These are phyloP conservation scores for Adrianichthys oophorus DNA, from an alignment of 2,797 vertebrate genomes.

Conservation along the genomic window DNA sequence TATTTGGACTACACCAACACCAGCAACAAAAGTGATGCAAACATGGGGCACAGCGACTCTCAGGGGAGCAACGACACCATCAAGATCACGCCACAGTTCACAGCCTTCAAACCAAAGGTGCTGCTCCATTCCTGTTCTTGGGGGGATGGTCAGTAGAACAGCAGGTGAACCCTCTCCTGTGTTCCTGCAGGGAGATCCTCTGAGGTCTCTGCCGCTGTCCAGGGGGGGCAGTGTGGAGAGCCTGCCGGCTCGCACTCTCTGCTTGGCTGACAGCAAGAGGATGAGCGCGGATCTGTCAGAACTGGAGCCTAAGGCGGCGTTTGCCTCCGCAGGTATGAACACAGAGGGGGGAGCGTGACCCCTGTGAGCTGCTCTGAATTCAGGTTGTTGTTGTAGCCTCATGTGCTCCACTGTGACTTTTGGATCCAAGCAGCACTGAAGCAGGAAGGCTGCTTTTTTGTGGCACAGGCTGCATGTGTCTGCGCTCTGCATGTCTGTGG, in stretches of 20 bases:
- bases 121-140: no score
- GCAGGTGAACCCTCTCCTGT: background rate
- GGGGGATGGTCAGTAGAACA: background rate
- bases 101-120: background rate
- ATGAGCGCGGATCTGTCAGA: slow-evolving; percentile 97
- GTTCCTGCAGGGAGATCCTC: slow-evolving; percentile 82
- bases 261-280: slow-evolving; percentile 86
- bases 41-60: slow-evolving; percentile 88
- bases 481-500: slow-evolving; percentile 61
- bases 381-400: slow-evolving; percentile 34
- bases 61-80: slow-evolving; percentile 97
- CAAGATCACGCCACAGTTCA: slow-evolving; percentile 90
- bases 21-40: slow-evolving; percentile 91
- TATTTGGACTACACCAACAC: slow-evolving; percentile 91
- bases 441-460: slow-evolving; percentile 14
- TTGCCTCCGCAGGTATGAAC: slow-evolving; percentile 85
- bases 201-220: slow-evolving; percentile 89
- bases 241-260: slow-evolving; percentile 83
- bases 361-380: slow-evolving; percentile 3
- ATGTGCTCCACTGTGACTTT: background rate
- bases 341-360: no score
- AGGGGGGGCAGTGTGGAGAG: slow-evolving; percentile 95
- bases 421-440: no score
- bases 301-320: slow-evolving; percentile 88
- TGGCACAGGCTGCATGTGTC: slow-evolving; percentile 63